phyloP scores from a whole-genome alignment of 2,797 vertebrate species.

The Lemur catta region DNA sequence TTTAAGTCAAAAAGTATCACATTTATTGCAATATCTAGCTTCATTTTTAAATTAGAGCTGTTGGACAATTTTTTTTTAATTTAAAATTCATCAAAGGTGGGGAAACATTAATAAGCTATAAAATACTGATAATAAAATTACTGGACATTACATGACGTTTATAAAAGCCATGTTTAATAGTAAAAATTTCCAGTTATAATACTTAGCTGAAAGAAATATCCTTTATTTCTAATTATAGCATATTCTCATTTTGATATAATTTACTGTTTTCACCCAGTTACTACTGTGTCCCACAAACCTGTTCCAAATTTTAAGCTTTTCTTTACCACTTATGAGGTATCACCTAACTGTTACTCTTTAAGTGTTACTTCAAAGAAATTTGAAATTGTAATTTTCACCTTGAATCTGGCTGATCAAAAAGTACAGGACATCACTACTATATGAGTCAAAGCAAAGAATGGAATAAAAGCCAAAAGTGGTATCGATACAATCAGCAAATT shows the following conservation, averaged over 20 bases:
- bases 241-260: neutral
- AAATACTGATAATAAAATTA: neutral
- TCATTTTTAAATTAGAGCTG: neutral
- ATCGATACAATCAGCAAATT: neutral
- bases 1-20: neutral
- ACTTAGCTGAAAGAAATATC: neutral
- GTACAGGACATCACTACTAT: neutral
- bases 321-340: neutral
- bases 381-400: neutral
- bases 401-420: neutral
- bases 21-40: neutral
- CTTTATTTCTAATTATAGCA: neutral
- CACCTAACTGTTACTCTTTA: neutral
- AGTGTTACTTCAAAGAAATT: neutral
- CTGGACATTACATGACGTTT: neutral
- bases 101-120: neutral
- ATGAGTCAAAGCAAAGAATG: neutral
- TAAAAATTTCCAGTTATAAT: neutral
- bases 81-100: neutral
- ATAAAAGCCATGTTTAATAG: neutral
- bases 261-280: neutral
- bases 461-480: neutral
- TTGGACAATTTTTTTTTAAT: neutral
- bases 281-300: neutral
- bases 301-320: neutral